Evolutionary conservation across 1,140 invertebrate species (phyloP), one percentile per base, ranked within the genome.

Genomic region (Ceratosolen fusciceps): DNA sequence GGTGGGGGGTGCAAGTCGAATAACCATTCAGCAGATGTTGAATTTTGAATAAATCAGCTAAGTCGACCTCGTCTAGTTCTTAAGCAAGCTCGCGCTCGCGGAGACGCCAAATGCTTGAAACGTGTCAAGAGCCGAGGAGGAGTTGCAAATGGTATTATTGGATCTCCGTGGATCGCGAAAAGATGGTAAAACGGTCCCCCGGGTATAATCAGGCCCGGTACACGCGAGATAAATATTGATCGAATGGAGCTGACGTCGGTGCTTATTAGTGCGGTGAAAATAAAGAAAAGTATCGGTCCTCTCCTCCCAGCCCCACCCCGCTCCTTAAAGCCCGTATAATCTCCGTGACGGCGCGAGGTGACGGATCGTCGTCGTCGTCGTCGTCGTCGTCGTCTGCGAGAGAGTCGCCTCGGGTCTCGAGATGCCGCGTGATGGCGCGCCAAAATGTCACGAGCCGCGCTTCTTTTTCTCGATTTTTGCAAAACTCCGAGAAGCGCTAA

Each of bases 181-280:
- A n/a, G 26, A 19, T 29, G 37, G 26, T 2, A 52, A 71, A 31
- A 49, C 34, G 10, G 39, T 12, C 10, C 54, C 16, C 39, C 29
- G 14, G 5, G 56, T 19, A 37, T 72, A 78, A 78, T 72, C 68
- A 62, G 49, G 14, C 16, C 1, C 26, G 29, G 31, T 71, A 62
- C 34, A 60, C 37, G 54, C 49, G 54, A 56, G 67, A 49, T 72
- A 78, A 77, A 77, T n/a, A n/a, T 77, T 71, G 49, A 77, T 77
- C 65, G 31, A 31, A n/a, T n/a, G 26, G 34, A 21, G 14, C 14
- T 7, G 52, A 72, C 52, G 56, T 60, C 34, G 29, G 9, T 71
- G 56, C 76, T 52, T 72, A 78, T 62, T 72, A 62, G 68, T 54
- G 29, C 14, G 21, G 12, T 14, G 47, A 52, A 52, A 52, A 52